phyloP scores from a whole-genome alignment of 2,113 vertebrate genomes.

The Grus americana region DNA sequence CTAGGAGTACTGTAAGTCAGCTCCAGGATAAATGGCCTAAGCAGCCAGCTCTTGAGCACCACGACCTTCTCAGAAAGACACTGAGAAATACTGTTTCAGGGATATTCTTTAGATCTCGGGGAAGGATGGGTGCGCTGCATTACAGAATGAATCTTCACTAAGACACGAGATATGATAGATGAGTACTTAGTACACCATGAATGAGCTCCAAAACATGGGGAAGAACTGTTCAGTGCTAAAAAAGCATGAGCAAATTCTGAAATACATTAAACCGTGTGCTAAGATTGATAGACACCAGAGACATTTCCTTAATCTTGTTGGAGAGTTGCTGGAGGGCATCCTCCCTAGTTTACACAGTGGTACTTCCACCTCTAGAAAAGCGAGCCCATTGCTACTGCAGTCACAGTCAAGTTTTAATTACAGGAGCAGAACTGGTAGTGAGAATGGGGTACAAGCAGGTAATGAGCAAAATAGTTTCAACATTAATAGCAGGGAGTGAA shows the following conservation, averaged over 20 bases:
- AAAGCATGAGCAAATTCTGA: conserved; percentile 43
- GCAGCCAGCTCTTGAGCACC: not conserved
- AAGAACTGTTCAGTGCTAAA: conserved; percentile 30
- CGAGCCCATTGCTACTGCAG: not conserved
- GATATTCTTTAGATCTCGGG: not conserved
- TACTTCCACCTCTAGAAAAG: conserved; percentile 28
- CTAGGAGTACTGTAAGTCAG: not conserved
- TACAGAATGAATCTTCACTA: conserved; percentile 33
- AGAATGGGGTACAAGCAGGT: not conserved
- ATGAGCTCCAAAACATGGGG: conserved; percentile 36
- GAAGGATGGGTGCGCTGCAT: conserved; percentile 10
- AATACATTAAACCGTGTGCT: conserved; percentile 21
- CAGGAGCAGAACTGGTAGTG: not conserved
- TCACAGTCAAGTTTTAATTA: conserved; percentile 30
- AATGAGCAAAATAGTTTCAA: conserved; percentile 3
- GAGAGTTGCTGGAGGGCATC: conserved; percentile 53
- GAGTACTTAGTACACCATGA: conserved; percentile 27
- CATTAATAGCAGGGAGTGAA: conserved; percentile 25
- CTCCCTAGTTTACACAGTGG: not conserved
- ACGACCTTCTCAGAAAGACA: conserved; percentile 5
- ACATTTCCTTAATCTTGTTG: conserved; percentile 56
- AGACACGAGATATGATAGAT: conserved; percentile 31
- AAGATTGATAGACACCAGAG: conserved; percentile 61
- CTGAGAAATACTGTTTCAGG: conserved; percentile 3
- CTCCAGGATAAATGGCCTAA: not conserved